Conservation (phyloP, 2,113 vertebrate species). For the Apteryx mantelli region DNA sequence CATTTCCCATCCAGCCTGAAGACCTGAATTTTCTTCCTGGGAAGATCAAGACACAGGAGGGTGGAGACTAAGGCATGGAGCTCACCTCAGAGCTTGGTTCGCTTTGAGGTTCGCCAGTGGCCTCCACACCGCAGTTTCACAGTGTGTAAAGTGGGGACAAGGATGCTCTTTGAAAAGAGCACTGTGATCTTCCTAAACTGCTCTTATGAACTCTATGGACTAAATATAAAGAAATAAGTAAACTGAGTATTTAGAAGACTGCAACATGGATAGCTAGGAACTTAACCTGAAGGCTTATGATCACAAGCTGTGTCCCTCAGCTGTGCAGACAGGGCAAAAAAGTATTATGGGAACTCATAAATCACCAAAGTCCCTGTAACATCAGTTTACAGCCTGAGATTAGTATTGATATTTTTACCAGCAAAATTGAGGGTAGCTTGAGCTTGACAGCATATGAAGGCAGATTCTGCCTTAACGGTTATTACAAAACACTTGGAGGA, state of each 20-base stretch:
- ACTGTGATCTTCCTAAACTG: neutral
- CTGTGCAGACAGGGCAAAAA: neutral
- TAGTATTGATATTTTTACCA: slow-evolving; percentile 35
- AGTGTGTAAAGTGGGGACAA: neutral
- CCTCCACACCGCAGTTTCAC: neutral
- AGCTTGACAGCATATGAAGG: neutral
- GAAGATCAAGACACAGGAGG: neutral
- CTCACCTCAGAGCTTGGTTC: neutral
- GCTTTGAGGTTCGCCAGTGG: neutral
- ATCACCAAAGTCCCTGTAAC: neutral
- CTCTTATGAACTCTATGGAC: neutral
- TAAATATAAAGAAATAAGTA: neutral
- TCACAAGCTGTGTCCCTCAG: neutral
- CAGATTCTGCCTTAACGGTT: neutral
- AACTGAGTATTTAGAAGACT: neutral
- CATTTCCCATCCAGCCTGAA: neutral
- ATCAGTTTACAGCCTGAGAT: slow-evolving; percentile 28
- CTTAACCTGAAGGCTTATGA: neutral
- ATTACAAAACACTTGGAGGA: neutral
- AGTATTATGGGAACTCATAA: neutral
- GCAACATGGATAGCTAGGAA: neutral
- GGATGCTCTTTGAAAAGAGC: neutral
- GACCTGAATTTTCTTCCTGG: neutral
- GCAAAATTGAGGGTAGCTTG: neutral
- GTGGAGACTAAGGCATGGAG: neutral